A percentile compares a stretch with the other conserved stretches of the same genome.
Conservation (phyloP, 2,113 vertebrate species). For the Pseudopipra pipra region DNA sequence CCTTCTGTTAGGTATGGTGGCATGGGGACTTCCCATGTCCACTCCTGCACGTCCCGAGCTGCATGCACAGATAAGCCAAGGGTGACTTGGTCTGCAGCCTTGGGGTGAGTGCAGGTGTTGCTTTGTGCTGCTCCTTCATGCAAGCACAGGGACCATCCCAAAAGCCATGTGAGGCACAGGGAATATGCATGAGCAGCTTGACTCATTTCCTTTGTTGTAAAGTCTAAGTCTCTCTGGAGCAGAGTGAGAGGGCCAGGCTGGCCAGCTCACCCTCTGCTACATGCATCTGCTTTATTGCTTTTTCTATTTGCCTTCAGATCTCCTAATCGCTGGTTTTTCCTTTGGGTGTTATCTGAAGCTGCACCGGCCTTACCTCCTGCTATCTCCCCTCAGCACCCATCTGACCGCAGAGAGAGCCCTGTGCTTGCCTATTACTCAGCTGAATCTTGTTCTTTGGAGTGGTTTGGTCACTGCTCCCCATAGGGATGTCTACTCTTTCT, state of each 20-base stretch:
- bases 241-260: fast-evolving
- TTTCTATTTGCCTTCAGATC: not conserved
- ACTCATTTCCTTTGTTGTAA: not conserved
- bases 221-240: not conserved
- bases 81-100: too few species aligned
- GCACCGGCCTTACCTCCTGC: not conserved
- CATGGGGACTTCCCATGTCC: not conserved
- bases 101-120: fast-evolving
- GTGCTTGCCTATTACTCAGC: not conserved
- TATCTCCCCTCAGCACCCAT: not conserved
- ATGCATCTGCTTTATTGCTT: not conserved
- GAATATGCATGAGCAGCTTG: not conserved
- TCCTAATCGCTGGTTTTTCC: not conserved
- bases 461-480: not conserved
- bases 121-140: not conserved
- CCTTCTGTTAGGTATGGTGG: not conserved
- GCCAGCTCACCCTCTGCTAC: fast-evolving
- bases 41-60: not conserved
- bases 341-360: conserved; percentile 1
- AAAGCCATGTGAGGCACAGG: not conserved
- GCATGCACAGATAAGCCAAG: not conserved
- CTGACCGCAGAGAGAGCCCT: not conserved
- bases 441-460: not conserved
- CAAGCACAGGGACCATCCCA: not conserved
- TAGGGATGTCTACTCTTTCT: not conserved